These are phyloP conservation scores for Suricata suricatta DNA, from an alignment of 2,113 vertebrate genomes.

Conservation along the genomic window DNA sequence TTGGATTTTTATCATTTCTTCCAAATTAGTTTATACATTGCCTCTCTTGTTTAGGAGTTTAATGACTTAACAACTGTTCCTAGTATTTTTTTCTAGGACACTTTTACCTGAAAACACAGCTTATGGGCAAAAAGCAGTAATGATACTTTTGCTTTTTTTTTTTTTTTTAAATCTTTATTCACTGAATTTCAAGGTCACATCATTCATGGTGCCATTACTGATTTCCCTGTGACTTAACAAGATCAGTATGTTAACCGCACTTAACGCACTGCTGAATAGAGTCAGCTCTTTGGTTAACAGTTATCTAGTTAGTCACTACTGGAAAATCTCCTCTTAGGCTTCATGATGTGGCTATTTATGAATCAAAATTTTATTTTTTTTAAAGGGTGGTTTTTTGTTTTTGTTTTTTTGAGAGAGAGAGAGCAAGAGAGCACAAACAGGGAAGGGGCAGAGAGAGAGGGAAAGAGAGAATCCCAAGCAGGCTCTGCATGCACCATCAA, in stretches of 20 bases:
- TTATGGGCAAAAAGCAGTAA: neutral
- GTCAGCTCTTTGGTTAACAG: neutral
- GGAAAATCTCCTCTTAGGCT: neutral
- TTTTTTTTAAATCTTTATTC: neutral
- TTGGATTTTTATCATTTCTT: neutral
- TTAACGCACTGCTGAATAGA: neutral
- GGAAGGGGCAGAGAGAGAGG: no score
- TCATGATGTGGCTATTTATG: slow-evolving; percentile 6
- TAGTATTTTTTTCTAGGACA: neutral
- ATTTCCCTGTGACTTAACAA: neutral
- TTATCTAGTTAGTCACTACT: neutral
- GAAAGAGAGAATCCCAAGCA: no score
- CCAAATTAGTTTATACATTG: neutral
- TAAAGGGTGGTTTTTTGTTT: no score
- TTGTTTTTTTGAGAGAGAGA: no score
- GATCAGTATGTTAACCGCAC: neutral
- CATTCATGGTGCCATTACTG: neutral
- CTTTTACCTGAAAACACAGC: slow-evolving; percentile 30
- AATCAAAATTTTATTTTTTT: neutral
- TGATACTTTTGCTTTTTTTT: neutral
- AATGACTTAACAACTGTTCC: neutral
- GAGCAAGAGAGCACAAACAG: no score
- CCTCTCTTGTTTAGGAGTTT: slow-evolving; percentile 15
- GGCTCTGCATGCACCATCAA: no score
- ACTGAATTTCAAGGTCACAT: neutral